These are phyloP conservation scores for Apogon hyalosoma DNA, from an alignment of 2,797 vertebrate genomes.

Conservation along the genomic window DNA sequence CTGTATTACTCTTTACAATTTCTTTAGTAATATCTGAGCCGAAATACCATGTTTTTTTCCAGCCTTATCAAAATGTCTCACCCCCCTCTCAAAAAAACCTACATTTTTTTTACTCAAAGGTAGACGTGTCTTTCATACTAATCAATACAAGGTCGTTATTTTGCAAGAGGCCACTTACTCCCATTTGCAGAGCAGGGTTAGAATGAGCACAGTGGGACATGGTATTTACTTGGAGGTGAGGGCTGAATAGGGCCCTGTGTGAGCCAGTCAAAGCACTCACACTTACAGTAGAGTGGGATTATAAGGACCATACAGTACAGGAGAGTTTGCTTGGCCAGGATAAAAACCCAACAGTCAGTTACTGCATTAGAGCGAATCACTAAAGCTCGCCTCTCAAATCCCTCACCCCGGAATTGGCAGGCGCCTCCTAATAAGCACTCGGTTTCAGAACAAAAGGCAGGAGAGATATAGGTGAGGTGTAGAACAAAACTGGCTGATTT, in stretches of 20 bases:
- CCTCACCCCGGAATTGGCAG: conserved; percentile 66
- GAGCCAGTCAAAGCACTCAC: conserved; percentile 20
- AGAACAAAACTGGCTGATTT: conserved; percentile 60
- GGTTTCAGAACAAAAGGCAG: conserved; percentile 67
- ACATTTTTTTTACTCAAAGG: background rate
- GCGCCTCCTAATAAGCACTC: conserved; percentile 69
- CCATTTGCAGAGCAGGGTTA: conserved; percentile 7
- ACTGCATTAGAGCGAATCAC: conserved; percentile 60
- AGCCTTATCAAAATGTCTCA: no score
- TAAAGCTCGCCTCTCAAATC: conserved; percentile 60
- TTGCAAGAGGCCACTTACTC: conserved; percentile 37
- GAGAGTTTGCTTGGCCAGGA: conserved; percentile 35
- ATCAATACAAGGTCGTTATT: conserved; percentile 44
- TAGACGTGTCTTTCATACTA: conserved; percentile 24
- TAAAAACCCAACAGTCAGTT: conserved; percentile 47
- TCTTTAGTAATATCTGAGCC: no score
- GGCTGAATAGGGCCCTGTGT: conserved; percentile 1
- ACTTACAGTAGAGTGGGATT: conserved; percentile 23
- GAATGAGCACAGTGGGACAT: conserved; percentile 33
- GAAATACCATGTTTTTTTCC: no score
- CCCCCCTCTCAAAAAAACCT: no score
- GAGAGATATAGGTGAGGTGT: conserved; percentile 67
- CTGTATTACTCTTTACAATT: no score
- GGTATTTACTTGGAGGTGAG: conserved; percentile 32
- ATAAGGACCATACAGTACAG: conserved; percentile 28